Conservation (phyloP, 53 echinoderm and acorn worm genomes). For the Paracentrotus lividus region DNA sequence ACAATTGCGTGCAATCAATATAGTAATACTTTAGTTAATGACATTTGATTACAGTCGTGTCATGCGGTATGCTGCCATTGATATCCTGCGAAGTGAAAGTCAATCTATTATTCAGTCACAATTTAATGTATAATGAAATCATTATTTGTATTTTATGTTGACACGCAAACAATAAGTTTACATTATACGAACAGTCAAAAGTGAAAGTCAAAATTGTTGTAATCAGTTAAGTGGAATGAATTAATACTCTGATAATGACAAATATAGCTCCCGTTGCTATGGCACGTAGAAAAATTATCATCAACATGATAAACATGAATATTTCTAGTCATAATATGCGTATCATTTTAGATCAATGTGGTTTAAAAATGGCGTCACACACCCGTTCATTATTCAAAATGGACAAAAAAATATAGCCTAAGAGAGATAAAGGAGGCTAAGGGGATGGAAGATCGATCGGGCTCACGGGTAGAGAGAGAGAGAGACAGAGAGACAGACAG, state of each 20-base stretch:
- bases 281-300: not conserved
- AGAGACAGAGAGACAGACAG: too few relatives aligned
- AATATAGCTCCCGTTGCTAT: not conserved
- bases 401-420: not conserved
- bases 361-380: too few relatives aligned
- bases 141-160: constrained; percentile 4
- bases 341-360: not conserved
- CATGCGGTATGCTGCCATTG: not conserved
- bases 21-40: not conserved
- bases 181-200: constrained; percentile 11
- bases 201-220: not conserved
- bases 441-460: too few relatives aligned
- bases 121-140: not conserved
- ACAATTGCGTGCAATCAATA: not conserved
- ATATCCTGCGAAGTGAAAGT: constrained; percentile 25
- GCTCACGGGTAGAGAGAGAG: too few relatives aligned
- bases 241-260: not conserved
- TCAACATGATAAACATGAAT: not conserved
- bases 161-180: constrained; percentile 1
- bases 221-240: not conserved
- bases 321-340: not conserved
- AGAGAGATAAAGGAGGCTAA: not conserved
- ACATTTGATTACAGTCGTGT: not conserved
- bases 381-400: not conserved
- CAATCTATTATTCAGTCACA: not conserved